Evolutionary conservation across 2,888 invertebrate genomes (phyloP).

Genomic region (Argynnis bischoffii): DNA sequence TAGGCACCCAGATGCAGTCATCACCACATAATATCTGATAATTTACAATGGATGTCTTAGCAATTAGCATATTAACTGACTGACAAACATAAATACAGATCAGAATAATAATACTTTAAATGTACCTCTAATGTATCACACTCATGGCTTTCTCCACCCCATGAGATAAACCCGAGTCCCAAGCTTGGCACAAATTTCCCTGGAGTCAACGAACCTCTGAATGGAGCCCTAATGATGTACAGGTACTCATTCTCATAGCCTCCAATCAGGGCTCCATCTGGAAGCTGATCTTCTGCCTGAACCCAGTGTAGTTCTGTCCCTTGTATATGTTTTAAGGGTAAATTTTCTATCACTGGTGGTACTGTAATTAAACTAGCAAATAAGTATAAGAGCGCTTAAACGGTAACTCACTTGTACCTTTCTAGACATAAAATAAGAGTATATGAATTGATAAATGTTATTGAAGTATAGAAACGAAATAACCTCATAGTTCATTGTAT

Average conservation of each 20-base stretch:
- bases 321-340: not conserved
- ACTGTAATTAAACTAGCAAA: not conserved
- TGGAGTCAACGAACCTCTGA: not conserved
- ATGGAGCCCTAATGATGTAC: not conserved
- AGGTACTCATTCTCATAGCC: not conserved
- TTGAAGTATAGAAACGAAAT: no score
- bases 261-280: not conserved
- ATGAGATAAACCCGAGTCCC: not conserved
- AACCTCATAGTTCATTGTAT: no score
- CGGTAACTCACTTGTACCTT: no score
- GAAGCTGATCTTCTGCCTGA: not conserved
- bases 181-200: constrained; percentile 5
- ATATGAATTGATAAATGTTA: no score
- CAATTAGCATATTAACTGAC: no score
- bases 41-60: not conserved
- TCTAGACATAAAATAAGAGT: no score
- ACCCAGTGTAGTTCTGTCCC: not conserved
- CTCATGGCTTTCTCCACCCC: not conserved
- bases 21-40: not conserved
- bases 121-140: not conserved
- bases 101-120: no score
- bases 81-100: no score
- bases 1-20: not conserved
- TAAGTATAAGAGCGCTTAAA: no score
- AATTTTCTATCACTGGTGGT: not conserved